Base-by-base conservation (phyloP, 2,797 vertebrate species). In the Anguilla anguilla region DNA sequence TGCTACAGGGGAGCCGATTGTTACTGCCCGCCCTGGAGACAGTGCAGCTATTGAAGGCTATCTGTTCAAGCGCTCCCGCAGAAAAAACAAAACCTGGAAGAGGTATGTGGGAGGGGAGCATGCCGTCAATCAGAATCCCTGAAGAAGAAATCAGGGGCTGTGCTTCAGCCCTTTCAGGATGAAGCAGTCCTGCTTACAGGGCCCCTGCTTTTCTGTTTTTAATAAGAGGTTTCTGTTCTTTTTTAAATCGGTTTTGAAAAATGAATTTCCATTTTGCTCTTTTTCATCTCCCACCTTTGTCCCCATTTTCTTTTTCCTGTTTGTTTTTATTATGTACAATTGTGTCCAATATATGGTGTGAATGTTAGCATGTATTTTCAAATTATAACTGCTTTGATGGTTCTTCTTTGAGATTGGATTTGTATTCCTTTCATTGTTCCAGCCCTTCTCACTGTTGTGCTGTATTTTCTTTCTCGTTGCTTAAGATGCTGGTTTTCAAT, bases 41-140 rank as follows among this genome's bases (percentile, higher is more conserved):
- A 89, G 90, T 83, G 93, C 91, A 85, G 88, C 92, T 84, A 95
- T 96, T 74, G 94, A 95, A 89, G 95, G 96, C 84, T 95, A 95
- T 90, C 93, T 96, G 25, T 96, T 96, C 91, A 96, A 96, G 87
- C 95, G 95, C n/a, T 96, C 94, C 28, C 89, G 94, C 61, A 95
- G 92, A 92, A 96, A 96, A 92, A 84, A 91, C 43, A 96, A 95
- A 87, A 96, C 90, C 7, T 96, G 96, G 96, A 96, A 96, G 90
- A 94, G 96, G 96, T 96, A 55, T 46, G 85, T 86, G 69, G 22
- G 2, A 85, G 84, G 28, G 53, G 2, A 61, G 55, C 43, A 22
- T 9, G 17, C n/a, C 11, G 83, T 31, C 25, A 57, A 57, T 39
- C 22, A 57, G 84, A 59, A 84, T 19, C 15, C 11, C 28, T 28